Conservation (phyloP, 2,888 invertebrate genomes). For the Nomada flava region DNA sequence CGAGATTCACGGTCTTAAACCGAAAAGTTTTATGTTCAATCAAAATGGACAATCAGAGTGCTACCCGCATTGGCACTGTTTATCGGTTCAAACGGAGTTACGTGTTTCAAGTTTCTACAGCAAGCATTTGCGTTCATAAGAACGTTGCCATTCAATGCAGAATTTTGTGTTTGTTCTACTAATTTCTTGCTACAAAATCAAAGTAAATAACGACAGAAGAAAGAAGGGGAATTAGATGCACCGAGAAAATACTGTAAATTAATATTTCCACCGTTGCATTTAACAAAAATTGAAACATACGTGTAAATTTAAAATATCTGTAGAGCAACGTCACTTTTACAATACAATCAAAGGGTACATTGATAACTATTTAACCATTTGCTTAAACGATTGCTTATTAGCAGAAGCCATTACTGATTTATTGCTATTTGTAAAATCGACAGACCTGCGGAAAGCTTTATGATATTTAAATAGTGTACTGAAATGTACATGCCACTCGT, state of each 20-base stretch:
- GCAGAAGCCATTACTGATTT: too few relatives aligned
- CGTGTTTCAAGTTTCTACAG: slow-evolving; percentile 12
- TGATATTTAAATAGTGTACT: not conserved
- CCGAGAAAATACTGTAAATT: not conserved
- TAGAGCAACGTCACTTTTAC: too few relatives aligned
- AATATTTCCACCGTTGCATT: too few relatives aligned
- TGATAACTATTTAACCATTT: too few relatives aligned
- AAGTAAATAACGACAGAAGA: not conserved
- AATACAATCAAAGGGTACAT: too few relatives aligned
- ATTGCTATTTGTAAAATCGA: not conserved
- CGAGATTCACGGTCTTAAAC: slow-evolving; percentile 37
- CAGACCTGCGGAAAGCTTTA: not conserved
- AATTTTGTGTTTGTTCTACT: not conserved
- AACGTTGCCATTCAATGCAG: not conserved
- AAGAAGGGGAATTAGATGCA: too few relatives aligned
- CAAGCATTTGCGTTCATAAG: not conserved
- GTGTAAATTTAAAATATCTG: too few relatives aligned
- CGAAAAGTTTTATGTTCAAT: slow-evolving; percentile 38
- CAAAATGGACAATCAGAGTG: slow-evolving; percentile 26
- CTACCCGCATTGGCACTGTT: slow-evolving; percentile 40
- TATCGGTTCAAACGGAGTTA: slow-evolving; percentile 38
- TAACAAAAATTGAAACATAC: too few relatives aligned
- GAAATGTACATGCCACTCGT: too few relatives aligned
- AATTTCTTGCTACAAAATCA: not conserved
- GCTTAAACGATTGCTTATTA: too few relatives aligned